phyloP scores from a whole-genome alignment of 2,888 invertebrate genomes.

The Mesorhabditis sp. region DNA sequence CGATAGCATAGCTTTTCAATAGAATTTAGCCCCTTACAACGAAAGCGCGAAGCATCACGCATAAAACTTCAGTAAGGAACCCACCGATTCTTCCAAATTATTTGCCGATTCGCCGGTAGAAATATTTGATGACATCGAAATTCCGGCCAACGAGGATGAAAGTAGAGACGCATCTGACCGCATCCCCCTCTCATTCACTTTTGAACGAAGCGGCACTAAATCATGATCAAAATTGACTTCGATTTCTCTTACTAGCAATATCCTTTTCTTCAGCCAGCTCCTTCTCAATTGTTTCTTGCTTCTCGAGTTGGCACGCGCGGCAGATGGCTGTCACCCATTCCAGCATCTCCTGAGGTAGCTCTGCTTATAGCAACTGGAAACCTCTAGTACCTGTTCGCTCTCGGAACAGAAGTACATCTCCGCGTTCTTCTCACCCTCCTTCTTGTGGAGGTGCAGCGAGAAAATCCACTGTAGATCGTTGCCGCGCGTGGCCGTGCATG shows the following conservation, averaged over 20 bases:
- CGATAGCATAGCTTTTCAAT: not conserved
- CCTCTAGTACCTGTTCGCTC: constrained; percentile 6
- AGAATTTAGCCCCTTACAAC: too few relatives aligned
- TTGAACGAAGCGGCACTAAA: too few relatives aligned
- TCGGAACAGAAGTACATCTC: constrained; percentile 9
- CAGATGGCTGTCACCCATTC: not conserved
- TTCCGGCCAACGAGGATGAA: constrained; percentile 2
- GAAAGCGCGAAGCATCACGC: too few relatives aligned
- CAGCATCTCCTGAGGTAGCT: not conserved
- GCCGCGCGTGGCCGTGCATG: constrained; percentile 5
- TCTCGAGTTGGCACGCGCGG: constrained; percentile 7
- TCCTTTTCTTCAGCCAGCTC: not conserved
- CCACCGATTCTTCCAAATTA: not conserved
- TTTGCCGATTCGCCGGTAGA: not conserved
- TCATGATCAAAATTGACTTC: too few relatives aligned
- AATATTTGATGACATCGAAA: not conserved
- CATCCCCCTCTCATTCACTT: too few relatives aligned
- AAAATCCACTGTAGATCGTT: constrained; percentile 13
- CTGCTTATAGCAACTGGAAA: not conserved
- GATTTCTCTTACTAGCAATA: not conserved
- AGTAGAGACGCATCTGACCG: not conserved
- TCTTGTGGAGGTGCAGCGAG: constrained; percentile 11
- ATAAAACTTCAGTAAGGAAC: too few relatives aligned
- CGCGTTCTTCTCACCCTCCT: not conserved
- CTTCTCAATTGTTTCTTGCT: not conserved